Base-by-base conservation (phyloP, 2,113 vertebrate species). In the Tympanuchus pallidicinctus region DNA sequence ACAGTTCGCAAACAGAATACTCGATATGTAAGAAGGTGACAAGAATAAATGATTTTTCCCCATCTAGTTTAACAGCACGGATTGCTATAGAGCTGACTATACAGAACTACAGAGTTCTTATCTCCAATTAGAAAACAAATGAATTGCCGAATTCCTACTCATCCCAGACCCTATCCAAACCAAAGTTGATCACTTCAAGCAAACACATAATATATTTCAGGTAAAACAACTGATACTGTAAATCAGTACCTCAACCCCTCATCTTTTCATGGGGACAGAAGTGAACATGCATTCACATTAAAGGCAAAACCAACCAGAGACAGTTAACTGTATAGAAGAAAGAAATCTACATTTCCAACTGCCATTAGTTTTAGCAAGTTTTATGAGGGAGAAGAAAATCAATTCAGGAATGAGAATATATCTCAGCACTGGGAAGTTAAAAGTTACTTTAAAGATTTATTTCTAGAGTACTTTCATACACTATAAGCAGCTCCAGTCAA, bases 381-480 rank as follows among this genome's bases (percentile, higher is more conserved):
- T 78, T 61, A 20, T 5, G 22, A 82, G 6, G 7, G 4, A 74
- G 25, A 74, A 88, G 38, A 91, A 91, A 88, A 89, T n/a, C 30
- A 88, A 5, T 42, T 64, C 47, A 56, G 21, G n/a, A 92, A 82
- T 16, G 5, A 88, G 54, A 60, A 82, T 74, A 76, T 3, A 1
- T 34, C 66, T 50, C 40, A 86, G 19, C 89, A 36, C 69, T 72
- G 40, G 61, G 24, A 92, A 88, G 36, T 60, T 61, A 11, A 73
- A 50, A 82, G 43, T 64, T 60, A 70, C 64, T 77, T 88, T 81
- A 60, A 93, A 93, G 65, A 88, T 93, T 94, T 92, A 86, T 93
- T 93, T 93, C 93, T 88, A 8, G 1, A 83, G 42, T 74, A 83
- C 42, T 63, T 10, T 50, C 57, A 86, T 43, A 77, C 1, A 36